Base-by-base conservation (phyloP, 2,113 vertebrate genomes). In the Cephalopterus ornatus region DNA sequence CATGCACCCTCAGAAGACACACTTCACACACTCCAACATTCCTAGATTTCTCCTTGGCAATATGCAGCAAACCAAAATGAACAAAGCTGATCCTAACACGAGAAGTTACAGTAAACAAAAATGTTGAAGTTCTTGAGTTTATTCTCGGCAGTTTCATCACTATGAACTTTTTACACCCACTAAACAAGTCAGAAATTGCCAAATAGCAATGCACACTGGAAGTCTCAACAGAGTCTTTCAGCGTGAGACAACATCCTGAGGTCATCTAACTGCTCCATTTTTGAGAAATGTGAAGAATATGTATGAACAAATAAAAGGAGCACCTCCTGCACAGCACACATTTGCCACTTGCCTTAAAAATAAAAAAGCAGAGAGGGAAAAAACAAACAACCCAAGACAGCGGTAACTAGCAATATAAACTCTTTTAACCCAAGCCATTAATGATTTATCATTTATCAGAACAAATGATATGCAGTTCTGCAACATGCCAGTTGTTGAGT, bases 111-210 rank as follows among this genome's bases (percentile, higher is more conserved):
- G 47, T 67, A 88, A 90, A 74, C n/a, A 81, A 72, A 95, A 86
- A 33, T 0, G 2, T 46, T 86, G 61, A 66, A 61, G 47, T 88
- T 58, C 56, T 61, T 74, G 27, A 80, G 37, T 65, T 84, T 72
- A 91, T 91, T 96, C 59, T 75, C 7, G 0, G 68, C 49, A 72
- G 44, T 73, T 93, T 81, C 79, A 92, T 72, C 79, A 87, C 52
- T 68, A 65, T 79, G 52, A 94, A 93, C 83, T 56, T 89, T 86
- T 93, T 93, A 96, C 92, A 96, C 92, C 95, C 93, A 93, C 95
- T 88, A 75, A 94, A 91, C 76, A 87, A 92, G 86, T 68, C 27
- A 16, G n/a, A 84, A 73, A 52, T 28, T 94, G 92, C 88, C 95
- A 95, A 96, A 62, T 6, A 74, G 72, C 76, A 88, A 91, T 22